phyloP scores from a whole-genome alignment of 2,888 invertebrate genomes.

The Pheosia tremula region DNA sequence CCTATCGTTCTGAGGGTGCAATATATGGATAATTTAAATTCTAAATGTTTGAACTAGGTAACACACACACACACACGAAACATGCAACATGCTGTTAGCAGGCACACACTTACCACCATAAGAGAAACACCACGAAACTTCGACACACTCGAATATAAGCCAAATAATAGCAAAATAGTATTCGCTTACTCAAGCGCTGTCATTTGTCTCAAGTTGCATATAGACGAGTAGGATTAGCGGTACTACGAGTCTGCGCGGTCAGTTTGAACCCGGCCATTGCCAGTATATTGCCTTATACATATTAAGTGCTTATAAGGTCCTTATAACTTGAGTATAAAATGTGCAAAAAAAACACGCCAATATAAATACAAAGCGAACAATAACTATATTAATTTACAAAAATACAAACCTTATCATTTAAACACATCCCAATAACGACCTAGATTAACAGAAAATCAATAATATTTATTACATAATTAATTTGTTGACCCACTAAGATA shows the following conservation, averaged over 20 bases:
- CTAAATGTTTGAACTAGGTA: too few relatives aligned
- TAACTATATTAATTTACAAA: neutral
- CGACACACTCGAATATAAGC: constrained; percentile 5
- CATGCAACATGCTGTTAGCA: constrained; percentile 24
- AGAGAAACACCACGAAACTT: neutral
- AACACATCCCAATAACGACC: constrained; percentile 78
- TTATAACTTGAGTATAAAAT: constrained; percentile 11
- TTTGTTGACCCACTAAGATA: constrained; percentile 8
- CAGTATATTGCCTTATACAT: neutral
- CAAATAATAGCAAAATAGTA: neutral
- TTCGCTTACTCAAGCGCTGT: neutral
- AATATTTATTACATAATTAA: constrained; percentile 24
- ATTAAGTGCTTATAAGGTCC: constrained; percentile 28
- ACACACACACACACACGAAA: neutral
- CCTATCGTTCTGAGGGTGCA: too few relatives aligned
- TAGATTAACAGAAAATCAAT: constrained; percentile 66
- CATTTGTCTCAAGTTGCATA: too few relatives aligned
- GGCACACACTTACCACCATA: constrained; percentile 22
- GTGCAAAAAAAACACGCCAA: constrained; percentile 21
- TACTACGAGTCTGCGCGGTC: too few relatives aligned
- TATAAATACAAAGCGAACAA: constrained; percentile 7
- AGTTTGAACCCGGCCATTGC: too few relatives aligned
- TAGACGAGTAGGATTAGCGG: too few relatives aligned
- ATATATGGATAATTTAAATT: too few relatives aligned
- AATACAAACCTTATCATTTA: constrained; percentile 75